Conservation (phyloP, 1,140 invertebrate species). For the Radopholus similis region DNA sequence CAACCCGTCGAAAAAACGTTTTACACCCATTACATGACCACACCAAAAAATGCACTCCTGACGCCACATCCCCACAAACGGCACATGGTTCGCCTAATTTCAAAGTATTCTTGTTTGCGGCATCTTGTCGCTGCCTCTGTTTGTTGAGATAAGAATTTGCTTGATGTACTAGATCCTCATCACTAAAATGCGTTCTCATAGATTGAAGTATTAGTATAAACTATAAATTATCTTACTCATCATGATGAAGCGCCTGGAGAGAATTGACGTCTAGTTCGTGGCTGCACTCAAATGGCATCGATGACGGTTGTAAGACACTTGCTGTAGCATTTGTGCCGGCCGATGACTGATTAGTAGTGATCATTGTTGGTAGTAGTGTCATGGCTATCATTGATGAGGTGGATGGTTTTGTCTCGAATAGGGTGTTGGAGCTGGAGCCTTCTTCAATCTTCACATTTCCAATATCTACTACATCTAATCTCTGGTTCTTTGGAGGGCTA, state of each 20-base stretch:
- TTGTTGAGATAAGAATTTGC: slow-evolving; percentile 27
- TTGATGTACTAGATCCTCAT: slow-evolving; percentile 42
- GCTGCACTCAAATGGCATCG: slow-evolving; percentile 40
- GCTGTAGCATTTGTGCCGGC: too few species aligned
- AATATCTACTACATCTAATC: too few species aligned
- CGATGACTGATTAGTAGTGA: too few species aligned
- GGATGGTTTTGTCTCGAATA: too few species aligned
- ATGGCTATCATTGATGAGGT: too few species aligned
- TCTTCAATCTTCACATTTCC: too few species aligned
- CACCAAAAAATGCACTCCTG: slow-evolving; percentile 49
- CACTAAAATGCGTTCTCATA: slow-evolving; percentile 17
- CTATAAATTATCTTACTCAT: too few species aligned
- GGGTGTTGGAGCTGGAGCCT: too few species aligned
- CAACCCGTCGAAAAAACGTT: slow-evolving; percentile 42
- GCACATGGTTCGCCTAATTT: slow-evolving; percentile 44
- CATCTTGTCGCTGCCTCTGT: slow-evolving; percentile 35
- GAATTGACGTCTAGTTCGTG: slow-evolving; percentile 43
- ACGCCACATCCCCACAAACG: slow-evolving; percentile 52
- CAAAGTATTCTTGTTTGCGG: slow-evolving; percentile 36
- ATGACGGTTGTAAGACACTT: too few species aligned
- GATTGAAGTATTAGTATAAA: too few species aligned
- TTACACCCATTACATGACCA: slow-evolving; percentile 35
- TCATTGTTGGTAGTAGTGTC: too few species aligned
- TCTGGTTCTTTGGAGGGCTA: too few species aligned
- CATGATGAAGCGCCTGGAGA: slow-evolving; percentile 42